Base-by-base conservation (phyloP, 2,888 invertebrate genomes). In the Acronicta psi region DNA sequence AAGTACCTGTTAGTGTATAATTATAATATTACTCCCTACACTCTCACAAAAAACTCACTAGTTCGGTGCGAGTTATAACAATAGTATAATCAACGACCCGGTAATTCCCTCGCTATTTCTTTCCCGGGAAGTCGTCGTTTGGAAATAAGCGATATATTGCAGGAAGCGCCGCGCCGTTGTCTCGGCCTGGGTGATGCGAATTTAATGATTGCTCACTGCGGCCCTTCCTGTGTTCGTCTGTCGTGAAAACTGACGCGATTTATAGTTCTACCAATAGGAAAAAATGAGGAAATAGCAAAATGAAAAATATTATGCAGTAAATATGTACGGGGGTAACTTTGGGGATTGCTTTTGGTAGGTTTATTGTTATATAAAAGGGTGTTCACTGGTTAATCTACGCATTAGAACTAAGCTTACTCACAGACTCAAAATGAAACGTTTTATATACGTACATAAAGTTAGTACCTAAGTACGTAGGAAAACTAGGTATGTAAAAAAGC, bases 71-170 rank as follows among this genome's bases (percentile, higher is more conserved):
- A 60, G n/a, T 40, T n/a, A 11, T 14, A 14, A 56, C 57, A 51
- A 17, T 61, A 52, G 74, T 77, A 74, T 16, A 8, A 3, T 25
- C 43, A 34, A 11, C 49, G 57, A 56, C 46, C 49, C 63, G 55
- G 77, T 79, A 83, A 83, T 83, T 84, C 81, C 76, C 64, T 75
- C 54, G 60, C 75, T 74, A 80, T 84, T 83, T 85, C 79, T 76
- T 76, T 67, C 63, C 50, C 56, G 63, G 68, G 61, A 63, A 61
- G 66, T 61, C 59, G 52, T 66, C 65, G 67, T 70, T 78, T 70
- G 67, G 72, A 69, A 76, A 73, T 74, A 74, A 78, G 72, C 75
- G 75, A 82, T 79, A 80, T 79, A 81, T 77, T 73, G 76, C 63
- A 58, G 63, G 63, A 62, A 63, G 59, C 61, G 40, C 46, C 63